phyloP scores from a whole-genome alignment of 2,888 invertebrate species.

The Emmelina monodactyla region DNA sequence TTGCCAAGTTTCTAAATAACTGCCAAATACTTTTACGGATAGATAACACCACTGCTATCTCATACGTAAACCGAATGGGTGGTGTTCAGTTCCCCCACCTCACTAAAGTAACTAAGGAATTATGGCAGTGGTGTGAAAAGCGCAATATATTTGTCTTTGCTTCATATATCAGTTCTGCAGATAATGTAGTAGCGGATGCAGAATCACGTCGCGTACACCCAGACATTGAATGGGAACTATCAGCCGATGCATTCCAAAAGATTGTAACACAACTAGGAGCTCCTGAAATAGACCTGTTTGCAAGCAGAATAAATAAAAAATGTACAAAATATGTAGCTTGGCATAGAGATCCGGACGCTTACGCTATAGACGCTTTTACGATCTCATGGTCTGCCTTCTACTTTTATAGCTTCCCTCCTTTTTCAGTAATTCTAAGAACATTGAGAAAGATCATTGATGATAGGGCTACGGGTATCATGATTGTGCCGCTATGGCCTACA shows the following conservation, averaged over 20 bases:
- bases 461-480: constrained; percentile 4
- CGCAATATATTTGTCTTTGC: constrained; percentile 5
- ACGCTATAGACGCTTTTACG: constrained; percentile 6
- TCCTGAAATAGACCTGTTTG: constrained; percentile 5
- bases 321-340: constrained; percentile 5
- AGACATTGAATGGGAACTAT: constrained; percentile 14
- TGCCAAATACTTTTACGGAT: constrained; percentile 12
- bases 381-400: constrained; percentile 3
- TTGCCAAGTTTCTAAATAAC: constrained; percentile 6
- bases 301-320: constrained; percentile 7
- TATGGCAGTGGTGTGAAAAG: constrained; percentile 14
- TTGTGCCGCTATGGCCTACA: constrained; percentile 7
- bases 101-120: constrained; percentile 5
- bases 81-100: too few species aligned
- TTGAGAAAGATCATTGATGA: constrained; percentile 8
- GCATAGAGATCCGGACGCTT: constrained; percentile 8
- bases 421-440: constrained; percentile 5
- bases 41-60: constrained; percentile 14
- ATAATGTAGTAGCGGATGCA: constrained; percentile 9
- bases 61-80: constrained; percentile 13
- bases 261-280: constrained; percentile 3
- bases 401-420: constrained; percentile 8
- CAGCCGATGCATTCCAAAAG: constrained; percentile 4
- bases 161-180: constrained; percentile 4
- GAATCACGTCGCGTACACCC: constrained; percentile 11